Evolutionary conservation across 2,888 invertebrate genomes (phyloP).

Genomic region (Drosophila prolongata): DNA sequence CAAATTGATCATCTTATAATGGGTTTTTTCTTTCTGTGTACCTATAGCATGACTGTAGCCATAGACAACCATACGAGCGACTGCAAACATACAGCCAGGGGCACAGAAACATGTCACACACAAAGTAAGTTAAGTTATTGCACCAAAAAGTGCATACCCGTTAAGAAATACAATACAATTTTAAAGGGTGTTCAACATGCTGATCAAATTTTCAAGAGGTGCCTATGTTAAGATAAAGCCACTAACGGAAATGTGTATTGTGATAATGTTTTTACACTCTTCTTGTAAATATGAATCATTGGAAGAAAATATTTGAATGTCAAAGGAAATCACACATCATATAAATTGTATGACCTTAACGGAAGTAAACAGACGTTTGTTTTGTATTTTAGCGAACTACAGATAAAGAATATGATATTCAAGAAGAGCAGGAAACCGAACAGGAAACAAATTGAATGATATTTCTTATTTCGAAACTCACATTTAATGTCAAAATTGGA

Average conservation of each 20-base stretch:
- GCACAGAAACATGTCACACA: neutral
- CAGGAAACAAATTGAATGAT: neutral
- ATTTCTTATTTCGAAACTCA: too few relatives aligned
- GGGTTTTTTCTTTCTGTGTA: neutral
- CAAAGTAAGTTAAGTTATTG: neutral
- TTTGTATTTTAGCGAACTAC: neutral
- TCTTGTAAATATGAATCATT: neutral
- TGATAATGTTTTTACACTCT: too few relatives aligned
- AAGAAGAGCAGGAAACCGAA: neutral
- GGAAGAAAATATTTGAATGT: neutral
- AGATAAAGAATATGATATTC: constrained; percentile 1
- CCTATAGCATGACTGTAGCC: constrained; percentile 4
- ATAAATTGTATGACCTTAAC: neutral
- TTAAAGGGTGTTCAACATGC: neutral
- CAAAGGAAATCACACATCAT: constrained; percentile 18
- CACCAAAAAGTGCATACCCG: neutral
- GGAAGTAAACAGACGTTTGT: neutral
- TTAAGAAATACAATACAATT: neutral
- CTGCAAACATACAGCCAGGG: constrained; percentile 16
- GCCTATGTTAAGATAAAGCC: too few relatives aligned
- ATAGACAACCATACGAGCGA: neutral
- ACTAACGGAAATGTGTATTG: too few relatives aligned
- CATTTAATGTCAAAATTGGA: too few relatives aligned
- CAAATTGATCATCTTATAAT: too few relatives aligned
- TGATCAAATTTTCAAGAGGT: too few relatives aligned